Base-by-base conservation (phyloP, 2,113 vertebrate genomes). In the Seriola aureovittata region DNA sequence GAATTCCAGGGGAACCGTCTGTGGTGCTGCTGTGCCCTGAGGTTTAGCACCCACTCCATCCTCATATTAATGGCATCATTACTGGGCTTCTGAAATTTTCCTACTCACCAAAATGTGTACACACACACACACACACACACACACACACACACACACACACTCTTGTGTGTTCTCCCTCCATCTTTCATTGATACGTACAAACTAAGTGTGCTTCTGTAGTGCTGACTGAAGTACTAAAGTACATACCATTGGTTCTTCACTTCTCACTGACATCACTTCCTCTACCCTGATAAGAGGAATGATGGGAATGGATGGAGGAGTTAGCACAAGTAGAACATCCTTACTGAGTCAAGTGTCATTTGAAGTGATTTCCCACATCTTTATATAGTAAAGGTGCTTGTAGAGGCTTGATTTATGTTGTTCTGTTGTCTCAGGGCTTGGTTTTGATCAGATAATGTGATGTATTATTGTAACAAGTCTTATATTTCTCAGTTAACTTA, bases 41-140 rank as follows among this genome's bases (percentile, higher is more conserved):
- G 86, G 86, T 88, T 79, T 65, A 67, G 69, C n/a, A 36, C 63
- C 82, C 84, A 75, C 73, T 84, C 62, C 21, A 40, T 85, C 62
- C 74, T 89, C 72, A 70, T 80, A 87, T 66, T 88, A 86, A 89
- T 90, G 84, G 70, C 81, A 76, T 86, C 88, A 88, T 92, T 88
- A 90, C 66, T 70, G 66, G 11, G 63, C 50, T 60, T 88, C 81
- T 83, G 75, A 87, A 84, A 85, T 65, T 67, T 75, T 73, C 34
- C 34, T 36, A 5, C 34, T 36, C 34, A 36, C 34, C 34, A 36
- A 36, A 36, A 36, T 36, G 34, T 36, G 34, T 36, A 36, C 5
- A 36, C 4, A 6, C 1, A 36, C 34, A 36, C 34, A 4, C 4
- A 36, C 34, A 36, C 34, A 36, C 34, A 36, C 34, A 36, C 34